These are phyloP conservation scores for Myotis yumanensis DNA, from an alignment of 2,113 vertebrate species.

Conservation along the genomic window DNA sequence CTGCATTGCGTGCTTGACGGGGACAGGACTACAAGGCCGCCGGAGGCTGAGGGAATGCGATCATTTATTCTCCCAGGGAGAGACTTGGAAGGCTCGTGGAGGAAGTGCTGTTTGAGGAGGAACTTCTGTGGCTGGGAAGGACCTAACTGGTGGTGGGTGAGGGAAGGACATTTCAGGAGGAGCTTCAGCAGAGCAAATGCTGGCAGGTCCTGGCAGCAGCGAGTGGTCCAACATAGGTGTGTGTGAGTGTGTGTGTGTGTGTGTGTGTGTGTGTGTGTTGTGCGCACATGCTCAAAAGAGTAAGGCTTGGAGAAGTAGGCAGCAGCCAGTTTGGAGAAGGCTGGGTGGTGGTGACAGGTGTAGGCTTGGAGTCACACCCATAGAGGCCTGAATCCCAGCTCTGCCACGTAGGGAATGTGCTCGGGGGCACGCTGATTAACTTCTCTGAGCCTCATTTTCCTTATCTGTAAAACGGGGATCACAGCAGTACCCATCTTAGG, in stretches of 20 bases:
- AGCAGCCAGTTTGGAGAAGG: background rate
- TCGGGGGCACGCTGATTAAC: background rate
- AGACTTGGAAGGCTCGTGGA: background rate
- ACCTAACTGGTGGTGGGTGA: background rate
- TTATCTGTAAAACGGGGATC: background rate
- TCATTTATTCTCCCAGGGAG: background rate
- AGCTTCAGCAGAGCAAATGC: background rate
- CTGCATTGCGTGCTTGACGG: rapidly evolving
- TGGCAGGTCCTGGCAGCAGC: rapidly evolving
- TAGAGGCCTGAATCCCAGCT: background rate
- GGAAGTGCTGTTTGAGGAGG: background rate
- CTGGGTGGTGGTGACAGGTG: background rate
- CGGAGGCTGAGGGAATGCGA: background rate
- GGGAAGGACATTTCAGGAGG: background rate
- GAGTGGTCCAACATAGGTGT: background rate
- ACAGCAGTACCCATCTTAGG: background rate
- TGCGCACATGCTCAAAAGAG: too few relatives aligned
- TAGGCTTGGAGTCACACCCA: background rate
- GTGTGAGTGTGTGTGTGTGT: too few relatives aligned
- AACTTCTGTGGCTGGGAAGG: background rate
- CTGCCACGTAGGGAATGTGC: background rate
- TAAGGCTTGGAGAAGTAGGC: background rate
- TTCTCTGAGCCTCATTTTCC: background rate
- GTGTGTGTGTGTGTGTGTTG: background rate
- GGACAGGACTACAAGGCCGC: rapidly evolving